phyloP scores from a whole-genome alignment of 2,888 invertebrate genomes.

The Perithous albicinctus region DNA sequence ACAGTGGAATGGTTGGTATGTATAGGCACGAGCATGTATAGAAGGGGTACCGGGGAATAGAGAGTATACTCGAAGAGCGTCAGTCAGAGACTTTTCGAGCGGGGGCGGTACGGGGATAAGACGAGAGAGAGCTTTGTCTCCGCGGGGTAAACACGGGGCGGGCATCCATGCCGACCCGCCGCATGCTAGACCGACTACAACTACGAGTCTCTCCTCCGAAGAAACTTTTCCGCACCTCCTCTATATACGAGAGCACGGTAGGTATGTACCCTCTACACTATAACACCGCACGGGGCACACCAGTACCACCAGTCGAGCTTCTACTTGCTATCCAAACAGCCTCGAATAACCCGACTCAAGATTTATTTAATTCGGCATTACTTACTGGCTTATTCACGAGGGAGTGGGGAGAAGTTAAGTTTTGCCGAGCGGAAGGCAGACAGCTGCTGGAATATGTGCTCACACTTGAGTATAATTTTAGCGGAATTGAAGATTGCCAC shows the following conservation, averaged over 20 bases:
- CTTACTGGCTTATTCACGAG: conserved; percentile 65
- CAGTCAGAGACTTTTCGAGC: conserved; percentile 64
- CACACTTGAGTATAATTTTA: not conserved
- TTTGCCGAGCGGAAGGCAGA: conserved; percentile 40
- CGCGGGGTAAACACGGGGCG: conserved; percentile 72
- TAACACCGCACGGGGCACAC: not conserved
- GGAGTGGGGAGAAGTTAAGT: conserved; percentile 38
- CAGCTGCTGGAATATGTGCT: conserved; percentile 29
- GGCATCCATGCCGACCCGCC: conserved; percentile 61
- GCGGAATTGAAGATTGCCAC: not conserved
- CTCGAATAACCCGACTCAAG: conserved; percentile 58
- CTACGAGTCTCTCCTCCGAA: conserved; percentile 55
- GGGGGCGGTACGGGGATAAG: conserved; percentile 61
- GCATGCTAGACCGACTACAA: conserved; percentile 62
- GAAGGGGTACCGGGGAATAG: conserved; percentile 45
- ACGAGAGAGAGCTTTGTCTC: conserved; percentile 71
- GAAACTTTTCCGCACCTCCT: conserved; percentile 64
- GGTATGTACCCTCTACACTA: not conserved
- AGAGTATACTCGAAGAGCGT: conserved; percentile 54
- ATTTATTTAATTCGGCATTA: conserved; percentile 66
- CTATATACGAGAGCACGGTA: conserved; percentile 20
- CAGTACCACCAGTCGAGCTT: conserved; percentile 28
- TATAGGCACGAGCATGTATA: conserved; percentile 31
- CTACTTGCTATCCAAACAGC: conserved; percentile 60
- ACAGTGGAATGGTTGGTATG: conserved; percentile 46